Evolutionary conservation across 2,797 vertebrate genomes (phyloP), one percentile per base, ranked within the genome.

Genomic region (Nyctalus aviator): DNA sequence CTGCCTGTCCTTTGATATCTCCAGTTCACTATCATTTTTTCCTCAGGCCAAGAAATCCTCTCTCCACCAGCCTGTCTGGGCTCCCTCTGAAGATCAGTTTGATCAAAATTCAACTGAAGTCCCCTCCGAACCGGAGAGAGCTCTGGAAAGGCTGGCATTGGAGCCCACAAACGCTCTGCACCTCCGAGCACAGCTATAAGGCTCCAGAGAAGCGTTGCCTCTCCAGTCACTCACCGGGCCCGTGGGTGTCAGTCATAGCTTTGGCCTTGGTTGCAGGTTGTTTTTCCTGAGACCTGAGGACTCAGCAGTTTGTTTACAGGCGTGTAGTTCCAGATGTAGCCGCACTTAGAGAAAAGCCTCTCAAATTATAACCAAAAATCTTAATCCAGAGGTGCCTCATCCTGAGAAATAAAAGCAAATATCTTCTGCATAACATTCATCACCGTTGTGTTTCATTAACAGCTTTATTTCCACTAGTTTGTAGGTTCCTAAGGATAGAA

Each of bases 31-130:
- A 7, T 69, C 6, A 59, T 66, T 78, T 85, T 78, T 91, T 69
- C 37, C 25, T 90, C 66, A 69, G 78, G 68, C 57, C 82, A 92
- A 88, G 55, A 66, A 92, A 90, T n/a, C 14, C 23, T 48, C 23
- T 8, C n/a, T 72, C 2, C 3, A 23, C 25, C 27, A 90, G 59
- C 50, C 44, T 88, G 20, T 53, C 59, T 41, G 25, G 7, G 35
- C 32, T 82, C n/a, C 44, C 44, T 81, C 53, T 72, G 53, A 91
- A 23, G 11, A 78, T 78, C 32, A 82, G 3, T 90, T 53, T 89
- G 66, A 66, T 76, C n/a, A 84, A 8, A 87, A 78, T 76, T 76
- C 73, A 84, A 10, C 37, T 35, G 18, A 89, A 87, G 46, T 81
- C 8, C 1, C 27, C 41, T 44, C 17, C 30, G 53, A 64, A 84